Conservation (phyloP, 2,797 vertebrate species). For the Distichodus sexfasciatus region DNA sequence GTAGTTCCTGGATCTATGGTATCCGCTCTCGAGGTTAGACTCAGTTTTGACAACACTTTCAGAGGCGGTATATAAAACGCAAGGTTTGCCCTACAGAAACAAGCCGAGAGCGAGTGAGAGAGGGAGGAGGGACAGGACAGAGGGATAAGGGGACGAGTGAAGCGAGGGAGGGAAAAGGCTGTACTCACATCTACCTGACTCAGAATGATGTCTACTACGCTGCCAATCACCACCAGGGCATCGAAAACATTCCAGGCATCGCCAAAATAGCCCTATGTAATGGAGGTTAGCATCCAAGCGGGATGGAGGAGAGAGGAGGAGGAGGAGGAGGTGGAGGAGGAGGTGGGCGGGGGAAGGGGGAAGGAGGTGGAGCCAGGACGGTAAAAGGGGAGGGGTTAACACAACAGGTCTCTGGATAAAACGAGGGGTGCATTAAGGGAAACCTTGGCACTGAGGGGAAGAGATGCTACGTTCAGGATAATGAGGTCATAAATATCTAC, state of each 20-base stretch:
- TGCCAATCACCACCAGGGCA: constrained; percentile 99
- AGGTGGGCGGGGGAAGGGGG: neutral
- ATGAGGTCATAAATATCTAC: neutral
- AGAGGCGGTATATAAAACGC: constrained; percentile 8
- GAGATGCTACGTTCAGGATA: neutral
- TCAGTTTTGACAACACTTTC: constrained; percentile 14
- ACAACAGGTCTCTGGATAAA: constrained; percentile 20
- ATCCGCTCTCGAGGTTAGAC: constrained; percentile 11
- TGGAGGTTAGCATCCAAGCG: constrained; percentile 74
- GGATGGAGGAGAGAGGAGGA: constrained; percentile 21
- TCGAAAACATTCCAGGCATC: constrained; percentile 99
- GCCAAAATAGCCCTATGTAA: constrained; percentile 95
- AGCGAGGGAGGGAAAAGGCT: constrained; percentile 33
- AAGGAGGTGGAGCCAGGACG: no score
- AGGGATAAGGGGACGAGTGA: constrained; percentile 65
- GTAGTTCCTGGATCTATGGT: constrained; percentile 17
- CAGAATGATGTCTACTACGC: constrained; percentile 99
- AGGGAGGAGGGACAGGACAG: constrained; percentile 67
- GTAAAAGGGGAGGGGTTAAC: constrained; percentile 17
- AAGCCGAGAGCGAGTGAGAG: constrained; percentile 54
- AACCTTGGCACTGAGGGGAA: constrained; percentile 5
- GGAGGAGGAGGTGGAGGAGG: constrained; percentile 1
- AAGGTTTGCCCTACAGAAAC: constrained; percentile 4
- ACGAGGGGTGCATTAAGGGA: neutral
- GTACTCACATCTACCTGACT: constrained; percentile 95